Conservation (phyloP, 2,113 vertebrate genomes). For the Hippocampus abdominalis region DNA sequence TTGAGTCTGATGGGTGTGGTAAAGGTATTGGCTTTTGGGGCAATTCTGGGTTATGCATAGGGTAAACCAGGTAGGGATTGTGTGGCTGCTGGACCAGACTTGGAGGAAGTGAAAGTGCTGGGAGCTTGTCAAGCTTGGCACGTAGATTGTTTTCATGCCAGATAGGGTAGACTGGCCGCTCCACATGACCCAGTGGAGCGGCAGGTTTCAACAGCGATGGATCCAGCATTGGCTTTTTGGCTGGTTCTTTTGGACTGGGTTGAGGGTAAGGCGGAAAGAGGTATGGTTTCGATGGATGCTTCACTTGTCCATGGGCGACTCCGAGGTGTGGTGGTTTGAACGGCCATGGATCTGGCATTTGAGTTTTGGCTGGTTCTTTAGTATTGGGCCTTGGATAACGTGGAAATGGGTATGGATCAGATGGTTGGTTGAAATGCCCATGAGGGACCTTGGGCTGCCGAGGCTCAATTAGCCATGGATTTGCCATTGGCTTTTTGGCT, state of each 20-base stretch:
- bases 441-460: not conserved
- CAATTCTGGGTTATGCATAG: not conserved
- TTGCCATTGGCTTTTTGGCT: not conserved
- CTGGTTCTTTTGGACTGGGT: not conserved
- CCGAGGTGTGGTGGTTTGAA: not conserved
- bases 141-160: not conserved
- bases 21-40: not conserved
- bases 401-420: not conserved
- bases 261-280: not conserved
- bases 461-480: not conserved
- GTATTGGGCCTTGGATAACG: not conserved
- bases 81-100: too few relatives aligned
- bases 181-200: not conserved
- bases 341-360: not conserved
- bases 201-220: not conserved
- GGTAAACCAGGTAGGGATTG: not conserved
- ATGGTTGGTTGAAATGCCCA: not conserved
- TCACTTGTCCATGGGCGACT: not conserved
- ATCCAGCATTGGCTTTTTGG: not conserved
- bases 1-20: not conserved
- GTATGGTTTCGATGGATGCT: not conserved
- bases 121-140: not conserved
- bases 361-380: not conserved
- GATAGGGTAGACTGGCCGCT: not conserved
- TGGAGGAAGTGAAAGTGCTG: not conserved